Conservation (phyloP, 1,140 invertebrate species). For the Eriosoma lanigerum region DNA sequence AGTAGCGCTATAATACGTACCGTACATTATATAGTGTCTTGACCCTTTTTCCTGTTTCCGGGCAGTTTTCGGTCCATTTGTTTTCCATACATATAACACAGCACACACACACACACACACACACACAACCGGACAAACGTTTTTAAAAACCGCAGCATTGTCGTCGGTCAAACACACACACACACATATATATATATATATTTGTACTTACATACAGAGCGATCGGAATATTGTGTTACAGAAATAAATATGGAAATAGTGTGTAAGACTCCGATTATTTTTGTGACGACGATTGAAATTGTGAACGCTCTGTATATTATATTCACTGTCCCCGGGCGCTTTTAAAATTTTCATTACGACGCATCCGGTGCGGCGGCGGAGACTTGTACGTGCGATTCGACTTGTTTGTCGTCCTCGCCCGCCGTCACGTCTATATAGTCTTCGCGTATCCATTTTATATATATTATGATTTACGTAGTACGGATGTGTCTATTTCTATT, state of each 20-base stretch:
- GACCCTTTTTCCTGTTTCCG: conserved; percentile 47
- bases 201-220: not conserved
- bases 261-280: no score
- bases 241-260: no score
- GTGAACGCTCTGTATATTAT: no score
- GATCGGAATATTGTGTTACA: no score
- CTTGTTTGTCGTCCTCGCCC: conserved; percentile 4
- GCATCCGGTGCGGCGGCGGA: conserved; percentile 21
- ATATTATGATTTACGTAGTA: conserved; percentile 29
- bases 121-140: not conserved
- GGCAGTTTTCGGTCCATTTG: conserved; percentile 45
- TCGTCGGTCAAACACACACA: not conserved
- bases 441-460: no score
- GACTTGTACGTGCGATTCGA: conserved; percentile 17
- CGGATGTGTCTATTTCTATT: conserved; percentile 41
- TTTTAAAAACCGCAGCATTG: conserved; percentile 28
- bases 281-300: no score
- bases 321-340: conserved; percentile 9
- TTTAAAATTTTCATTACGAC: conserved; percentile 47
- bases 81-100: conserved; percentile 6
- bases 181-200: not conserved
- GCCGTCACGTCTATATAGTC: not conserved
- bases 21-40: no score
- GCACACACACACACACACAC: not conserved
- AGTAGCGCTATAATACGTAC: no score